phyloP scores from a whole-genome alignment of 2,888 invertebrate species.

The Tipula unca region DNA sequence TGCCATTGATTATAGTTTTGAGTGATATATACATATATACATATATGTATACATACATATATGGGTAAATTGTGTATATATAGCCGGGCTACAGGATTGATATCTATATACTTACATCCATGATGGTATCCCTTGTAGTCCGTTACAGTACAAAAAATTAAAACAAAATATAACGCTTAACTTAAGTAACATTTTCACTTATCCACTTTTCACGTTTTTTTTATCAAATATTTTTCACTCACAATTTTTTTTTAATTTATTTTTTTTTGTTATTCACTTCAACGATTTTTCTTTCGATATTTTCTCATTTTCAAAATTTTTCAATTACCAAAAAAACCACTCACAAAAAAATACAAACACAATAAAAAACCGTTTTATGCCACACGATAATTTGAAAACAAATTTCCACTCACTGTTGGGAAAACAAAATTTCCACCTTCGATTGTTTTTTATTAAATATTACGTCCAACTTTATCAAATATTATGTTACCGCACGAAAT shows the following conservation, averaged over 20 bases:
- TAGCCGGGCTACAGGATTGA: not conserved
- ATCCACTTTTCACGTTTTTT: constrained; percentile 33
- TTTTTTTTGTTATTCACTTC: not conserved
- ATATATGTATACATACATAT: not conserved
- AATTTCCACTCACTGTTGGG: not conserved
- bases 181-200: constrained; percentile 24
- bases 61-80: not conserved
- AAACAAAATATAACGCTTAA: not conserved
- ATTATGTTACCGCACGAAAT: not conserved
- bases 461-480: not conserved
- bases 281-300: not conserved
- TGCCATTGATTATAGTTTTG: not conserved
- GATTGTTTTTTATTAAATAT: not conserved
- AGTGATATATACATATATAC: too few relatives aligned
- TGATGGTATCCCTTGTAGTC: constrained; percentile 39
- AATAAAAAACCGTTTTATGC: not conserved
- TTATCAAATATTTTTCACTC: constrained; percentile 37
- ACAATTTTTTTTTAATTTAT: constrained; percentile 33
- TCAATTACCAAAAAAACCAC: not conserved
- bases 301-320: not conserved
- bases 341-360: not conserved
- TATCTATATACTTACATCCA: constrained; percentile 38
- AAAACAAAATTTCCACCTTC: not conserved
- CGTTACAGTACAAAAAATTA: constrained; percentile 28
- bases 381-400: not conserved